Conservation (phyloP, 2,888 invertebrate genomes). For the Coelinius sp. region DNA sequence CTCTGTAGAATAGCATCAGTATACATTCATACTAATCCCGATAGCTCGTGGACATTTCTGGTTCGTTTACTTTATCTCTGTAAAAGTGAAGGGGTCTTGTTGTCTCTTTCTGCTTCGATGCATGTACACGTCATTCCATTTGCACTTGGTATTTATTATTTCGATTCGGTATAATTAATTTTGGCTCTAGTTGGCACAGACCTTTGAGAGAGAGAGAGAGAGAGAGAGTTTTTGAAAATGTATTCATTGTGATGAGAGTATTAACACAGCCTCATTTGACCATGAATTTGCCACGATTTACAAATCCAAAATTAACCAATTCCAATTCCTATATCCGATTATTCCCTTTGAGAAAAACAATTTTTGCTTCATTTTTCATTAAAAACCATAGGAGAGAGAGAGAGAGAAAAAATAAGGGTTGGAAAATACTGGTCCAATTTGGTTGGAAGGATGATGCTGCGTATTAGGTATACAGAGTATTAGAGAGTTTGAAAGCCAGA, state of each 20-base stretch:
- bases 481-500: background rate
- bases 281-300: too few relatives aligned
- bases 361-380: too few relatives aligned
- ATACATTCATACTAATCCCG: slow-evolving; percentile 25
- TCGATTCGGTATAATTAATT: background rate
- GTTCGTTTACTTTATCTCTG: slow-evolving; percentile 20
- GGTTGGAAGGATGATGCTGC: too few relatives aligned
- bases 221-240: background rate
- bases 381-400: too few relatives aligned
- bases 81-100: background rate
- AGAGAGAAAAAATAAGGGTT: too few relatives aligned
- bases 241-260: background rate
- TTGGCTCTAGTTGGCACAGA: background rate
- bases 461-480: too few relatives aligned
- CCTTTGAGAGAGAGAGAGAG: background rate
- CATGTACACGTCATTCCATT: background rate
- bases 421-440: too few relatives aligned
- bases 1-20: slow-evolving; percentile 5
- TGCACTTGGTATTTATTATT: background rate
- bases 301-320: too few relatives aligned
- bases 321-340: too few relatives aligned
- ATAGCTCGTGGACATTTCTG: slow-evolving; percentile 32
- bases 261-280: background rate
- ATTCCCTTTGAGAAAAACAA: too few relatives aligned
- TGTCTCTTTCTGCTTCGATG: background rate